Conservation (phyloP, 2,113 vertebrate genomes). For the Nycticorax nycticorax region DNA sequence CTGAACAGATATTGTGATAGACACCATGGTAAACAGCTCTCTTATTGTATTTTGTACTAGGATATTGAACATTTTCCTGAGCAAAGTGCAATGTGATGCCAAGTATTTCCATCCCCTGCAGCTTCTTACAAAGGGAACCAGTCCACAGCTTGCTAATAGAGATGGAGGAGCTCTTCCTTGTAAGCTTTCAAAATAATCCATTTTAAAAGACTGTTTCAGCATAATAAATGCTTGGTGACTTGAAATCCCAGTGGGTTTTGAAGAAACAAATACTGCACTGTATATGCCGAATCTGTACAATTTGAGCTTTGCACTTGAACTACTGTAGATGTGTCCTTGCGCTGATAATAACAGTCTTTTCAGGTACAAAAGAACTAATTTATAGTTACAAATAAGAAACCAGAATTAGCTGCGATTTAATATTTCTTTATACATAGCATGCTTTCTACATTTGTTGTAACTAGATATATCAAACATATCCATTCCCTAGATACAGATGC, state of each 20-base stretch:
- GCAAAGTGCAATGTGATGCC: constrained; percentile 71
- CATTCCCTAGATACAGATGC: not conserved
- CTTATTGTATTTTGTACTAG: constrained; percentile 69
- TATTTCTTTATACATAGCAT: not conserved
- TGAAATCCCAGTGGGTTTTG: constrained; percentile 41
- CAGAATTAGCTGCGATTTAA: not conserved
- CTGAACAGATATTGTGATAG: constrained; percentile 69
- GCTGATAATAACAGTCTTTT: constrained; percentile 8
- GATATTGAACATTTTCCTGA: constrained; percentile 75
- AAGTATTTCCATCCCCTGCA: constrained; percentile 76
- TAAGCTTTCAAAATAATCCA: constrained; percentile 57
- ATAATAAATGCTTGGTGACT: constrained; percentile 73
- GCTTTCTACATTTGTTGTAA: not conserved
- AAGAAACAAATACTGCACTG: constrained; percentile 54
- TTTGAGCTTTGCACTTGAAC: constrained; percentile 26
- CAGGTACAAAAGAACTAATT: not conserved
- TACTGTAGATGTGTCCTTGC: constrained; percentile 36
- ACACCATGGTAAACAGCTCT: constrained; percentile 58
- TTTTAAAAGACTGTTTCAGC: constrained; percentile 65
- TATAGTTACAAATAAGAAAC: not conserved
- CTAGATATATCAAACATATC: not conserved
- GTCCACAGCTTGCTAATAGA: constrained; percentile 63
- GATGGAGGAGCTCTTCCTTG: constrained; percentile 67
- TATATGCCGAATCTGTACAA: constrained; percentile 31
- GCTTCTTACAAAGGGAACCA: constrained; percentile 73